Evolutionary conservation across 2,113 vertebrate species (phyloP).

Genomic region (Corythaixoides concolor): DNA sequence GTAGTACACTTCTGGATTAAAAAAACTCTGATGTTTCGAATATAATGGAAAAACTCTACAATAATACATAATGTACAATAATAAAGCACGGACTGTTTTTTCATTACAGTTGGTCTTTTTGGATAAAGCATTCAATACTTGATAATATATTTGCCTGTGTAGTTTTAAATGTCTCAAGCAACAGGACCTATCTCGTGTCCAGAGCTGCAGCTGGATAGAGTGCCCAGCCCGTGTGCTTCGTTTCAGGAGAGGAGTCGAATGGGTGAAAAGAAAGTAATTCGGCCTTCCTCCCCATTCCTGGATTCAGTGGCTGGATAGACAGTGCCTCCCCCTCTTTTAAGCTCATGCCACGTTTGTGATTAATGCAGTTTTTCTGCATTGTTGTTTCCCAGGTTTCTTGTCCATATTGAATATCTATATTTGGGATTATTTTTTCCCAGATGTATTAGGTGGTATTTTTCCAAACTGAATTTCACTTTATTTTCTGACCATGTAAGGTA

Average conservation of each 20-base stretch:
- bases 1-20: background rate
- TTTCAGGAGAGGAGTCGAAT: background rate
- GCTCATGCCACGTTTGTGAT: background rate
- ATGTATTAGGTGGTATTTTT: conserved; percentile 14
- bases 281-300: background rate
- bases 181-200: background rate
- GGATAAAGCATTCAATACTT: background rate
- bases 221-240: rapidly evolving
- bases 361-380: background rate
- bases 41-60: background rate
- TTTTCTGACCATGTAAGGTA: background rate
- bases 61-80: background rate
- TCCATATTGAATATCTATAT: background rate
- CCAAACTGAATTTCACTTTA: background rate
- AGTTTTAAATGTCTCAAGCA: background rate
- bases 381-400: conserved; percentile 19
- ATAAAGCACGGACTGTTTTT: background rate
- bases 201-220: background rate
- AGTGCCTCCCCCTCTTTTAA: background rate
- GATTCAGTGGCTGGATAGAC: background rate
- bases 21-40: background rate
- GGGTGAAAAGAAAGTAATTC: background rate
- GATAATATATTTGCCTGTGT: background rate
- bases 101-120: background rate
- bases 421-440: conserved; percentile 35